Percentiles rank a stretch among this genome's conserved stretches.
Evolutionary conservation across 1,140 invertebrate species (phyloP).

Genomic region (Prorops nasuta): DNA sequence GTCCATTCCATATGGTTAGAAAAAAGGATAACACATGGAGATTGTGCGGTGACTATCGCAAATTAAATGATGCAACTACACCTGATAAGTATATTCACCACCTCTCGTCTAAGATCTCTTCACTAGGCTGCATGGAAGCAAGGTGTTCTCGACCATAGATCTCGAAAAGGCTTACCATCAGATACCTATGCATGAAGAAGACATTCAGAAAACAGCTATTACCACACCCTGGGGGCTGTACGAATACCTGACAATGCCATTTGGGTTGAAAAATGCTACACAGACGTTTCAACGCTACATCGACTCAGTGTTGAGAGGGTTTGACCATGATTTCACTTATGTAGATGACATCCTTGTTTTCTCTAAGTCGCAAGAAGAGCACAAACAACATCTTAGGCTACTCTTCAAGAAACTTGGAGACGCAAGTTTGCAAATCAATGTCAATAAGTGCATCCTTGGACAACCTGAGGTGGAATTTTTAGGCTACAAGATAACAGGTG

Average conservation of each 20-base stretch:
- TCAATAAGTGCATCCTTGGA: not conserved
- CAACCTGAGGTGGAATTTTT: not conserved
- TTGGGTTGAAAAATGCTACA: not conserved
- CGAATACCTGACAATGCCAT: slow-evolving; percentile 1
- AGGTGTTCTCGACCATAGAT: slow-evolving; percentile 47
- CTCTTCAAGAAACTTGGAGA: not conserved
- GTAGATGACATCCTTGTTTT: not conserved
- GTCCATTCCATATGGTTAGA: slow-evolving; percentile 11
- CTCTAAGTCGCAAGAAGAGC: not conserved
- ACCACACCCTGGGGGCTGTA: not conserved
- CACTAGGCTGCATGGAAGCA: slow-evolving; percentile 52
- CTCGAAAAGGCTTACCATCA: slow-evolving; percentile 51
- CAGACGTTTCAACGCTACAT: not conserved
- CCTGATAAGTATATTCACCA: slow-evolving; percentile 49
- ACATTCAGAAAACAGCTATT: not conserved
- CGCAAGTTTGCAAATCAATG: not conserved
- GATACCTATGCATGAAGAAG: slow-evolving; percentile 36
- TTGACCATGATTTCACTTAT: not conserved
- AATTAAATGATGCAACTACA: slow-evolving; percentile 29
- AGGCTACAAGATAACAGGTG: not conserved
- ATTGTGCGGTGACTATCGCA: slow-evolving; percentile 31
- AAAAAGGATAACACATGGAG: slow-evolving; percentile 23
- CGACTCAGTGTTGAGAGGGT: not conserved
- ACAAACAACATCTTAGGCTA: not conserved
- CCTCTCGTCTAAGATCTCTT: slow-evolving; percentile 38